Conservation (phyloP, 2,113 vertebrate genomes). For the Euleptes europaea region DNA sequence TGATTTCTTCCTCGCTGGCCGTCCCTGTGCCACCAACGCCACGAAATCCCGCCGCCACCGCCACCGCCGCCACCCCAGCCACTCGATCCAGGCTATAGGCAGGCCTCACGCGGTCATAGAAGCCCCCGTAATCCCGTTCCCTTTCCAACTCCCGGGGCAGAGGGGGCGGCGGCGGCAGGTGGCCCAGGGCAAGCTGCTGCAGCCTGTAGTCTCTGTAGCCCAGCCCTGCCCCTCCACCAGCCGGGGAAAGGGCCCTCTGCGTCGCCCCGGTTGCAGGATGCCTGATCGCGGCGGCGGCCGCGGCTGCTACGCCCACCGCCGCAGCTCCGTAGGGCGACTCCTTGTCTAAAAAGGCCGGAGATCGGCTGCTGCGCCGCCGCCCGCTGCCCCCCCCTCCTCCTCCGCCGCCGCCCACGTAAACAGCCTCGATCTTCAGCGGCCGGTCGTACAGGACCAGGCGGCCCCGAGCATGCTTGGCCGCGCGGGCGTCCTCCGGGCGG, state of each 20-base stretch:
- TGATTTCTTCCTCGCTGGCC: constrained; percentile 86
- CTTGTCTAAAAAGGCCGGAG: constrained; percentile 83
- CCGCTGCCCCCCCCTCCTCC: constrained; percentile 65
- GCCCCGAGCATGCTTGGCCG: constrained; percentile 91
- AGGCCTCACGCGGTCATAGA: constrained; percentile 89
- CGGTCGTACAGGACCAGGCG: constrained; percentile 92
- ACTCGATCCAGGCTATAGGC: constrained; percentile 84
- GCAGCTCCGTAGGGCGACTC: constrained; percentile 69
- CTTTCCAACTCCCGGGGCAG: constrained; percentile 89
- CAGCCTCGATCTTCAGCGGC: constrained; percentile 92
- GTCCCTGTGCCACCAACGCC: constrained; percentile 51
- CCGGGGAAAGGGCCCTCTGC: constrained; percentile 86
- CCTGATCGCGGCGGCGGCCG: constrained; percentile 77
- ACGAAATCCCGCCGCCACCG: constrained; percentile 81
- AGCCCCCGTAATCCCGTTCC: constrained; percentile 87
- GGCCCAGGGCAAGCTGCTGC: constrained; percentile 91
- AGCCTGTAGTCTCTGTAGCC: constrained; percentile 93
- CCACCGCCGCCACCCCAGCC: constrained; percentile 73
- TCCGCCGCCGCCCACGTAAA: constrained; percentile 77
- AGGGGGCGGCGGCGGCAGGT: constrained; percentile 87
- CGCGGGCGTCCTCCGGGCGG: constrained; percentile 91
- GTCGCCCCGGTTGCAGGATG: constrained; percentile 71
- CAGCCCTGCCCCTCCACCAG: constrained; percentile 76
- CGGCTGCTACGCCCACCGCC: constrained; percentile 65
- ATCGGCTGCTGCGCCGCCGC: constrained; percentile 86